Percentiles rank a stretch among this genome's conserved stretches.
Conservation (phyloP, 2,113 vertebrate species). For the Cyrtonyx montezumae region DNA sequence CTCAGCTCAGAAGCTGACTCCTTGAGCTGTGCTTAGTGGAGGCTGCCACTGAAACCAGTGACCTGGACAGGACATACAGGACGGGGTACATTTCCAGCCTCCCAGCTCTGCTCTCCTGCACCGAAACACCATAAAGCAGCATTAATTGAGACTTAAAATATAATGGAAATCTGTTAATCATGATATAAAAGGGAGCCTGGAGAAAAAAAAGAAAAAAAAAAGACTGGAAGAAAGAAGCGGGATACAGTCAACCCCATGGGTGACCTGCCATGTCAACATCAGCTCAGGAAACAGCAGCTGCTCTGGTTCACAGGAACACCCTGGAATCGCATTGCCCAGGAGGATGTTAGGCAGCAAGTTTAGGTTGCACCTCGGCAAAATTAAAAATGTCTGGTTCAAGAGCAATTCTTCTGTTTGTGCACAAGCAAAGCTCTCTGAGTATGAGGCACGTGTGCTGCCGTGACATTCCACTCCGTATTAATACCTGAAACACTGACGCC, state of each 20-base stretch:
- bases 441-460: neutral
- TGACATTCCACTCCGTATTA: neutral
- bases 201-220: neutral
- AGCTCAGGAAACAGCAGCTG: neutral
- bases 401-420: neutral
- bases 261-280: neutral
- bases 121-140: neutral
- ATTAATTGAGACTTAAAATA: neutral
- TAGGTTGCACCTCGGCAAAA: neutral
- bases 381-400: neutral
- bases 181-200: neutral
- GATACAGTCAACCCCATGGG: neutral
- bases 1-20: slow-evolving; percentile 6
- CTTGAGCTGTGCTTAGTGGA: neutral
- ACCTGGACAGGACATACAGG: neutral
- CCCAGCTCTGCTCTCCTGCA: neutral
- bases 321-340: neutral
- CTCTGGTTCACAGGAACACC: neutral
- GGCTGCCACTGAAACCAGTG: neutral
- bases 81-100: neutral
- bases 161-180: neutral
- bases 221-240: neutral
- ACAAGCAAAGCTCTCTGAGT: neutral
- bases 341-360: neutral
- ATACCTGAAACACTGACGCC: neutral